A percentile compares a stretch with the other conserved stretches of the same genome.
phyloP scores from a whole-genome alignment of 2,888 invertebrate genomes.

The Scrobipalpa costella region DNA sequence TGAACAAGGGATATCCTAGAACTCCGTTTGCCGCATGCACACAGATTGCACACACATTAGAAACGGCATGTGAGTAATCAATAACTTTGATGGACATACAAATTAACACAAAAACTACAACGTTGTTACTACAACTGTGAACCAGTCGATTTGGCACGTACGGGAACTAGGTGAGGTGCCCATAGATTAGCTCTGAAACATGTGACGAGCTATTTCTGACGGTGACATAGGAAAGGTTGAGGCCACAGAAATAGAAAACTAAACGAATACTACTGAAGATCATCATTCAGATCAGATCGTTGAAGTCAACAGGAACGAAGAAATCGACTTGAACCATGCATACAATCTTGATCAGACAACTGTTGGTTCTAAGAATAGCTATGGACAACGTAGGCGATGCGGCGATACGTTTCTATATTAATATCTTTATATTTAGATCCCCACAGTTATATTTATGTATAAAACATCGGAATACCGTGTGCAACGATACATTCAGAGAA shows the following conservation, averaged over 20 bases:
- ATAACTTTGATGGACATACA: slow-evolving; percentile 11
- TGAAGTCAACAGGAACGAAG: background rate
- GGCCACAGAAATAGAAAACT: slow-evolving; percentile 42
- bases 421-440: slow-evolving; percentile 49
- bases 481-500: slow-evolving; percentile 38
- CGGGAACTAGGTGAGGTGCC: slow-evolving; percentile 43
- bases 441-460: slow-evolving; percentile 44
- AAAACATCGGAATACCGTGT: slow-evolving; percentile 48
- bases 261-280: background rate
- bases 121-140: slow-evolving; percentile 45
- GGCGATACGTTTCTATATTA: slow-evolving; percentile 44
- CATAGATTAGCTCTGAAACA: slow-evolving; percentile 51
- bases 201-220: slow-evolving; percentile 55
- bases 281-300: background rate
- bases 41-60: no score
- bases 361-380: slow-evolving; percentile 26
- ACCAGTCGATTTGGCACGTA: slow-evolving; percentile 55
- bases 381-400: slow-evolving; percentile 41
- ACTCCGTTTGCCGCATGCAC: no score
- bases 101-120: slow-evolving; percentile 27
- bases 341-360: slow-evolving; percentile 15
- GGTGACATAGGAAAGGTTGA: slow-evolving; percentile 55
- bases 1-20: no score
- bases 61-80: background rate
- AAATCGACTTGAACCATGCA: slow-evolving; percentile 6